These are phyloP conservation scores for Fistularia commersonii DNA, from an alignment of 2,797 vertebrate genomes.

Conservation along the genomic window DNA sequence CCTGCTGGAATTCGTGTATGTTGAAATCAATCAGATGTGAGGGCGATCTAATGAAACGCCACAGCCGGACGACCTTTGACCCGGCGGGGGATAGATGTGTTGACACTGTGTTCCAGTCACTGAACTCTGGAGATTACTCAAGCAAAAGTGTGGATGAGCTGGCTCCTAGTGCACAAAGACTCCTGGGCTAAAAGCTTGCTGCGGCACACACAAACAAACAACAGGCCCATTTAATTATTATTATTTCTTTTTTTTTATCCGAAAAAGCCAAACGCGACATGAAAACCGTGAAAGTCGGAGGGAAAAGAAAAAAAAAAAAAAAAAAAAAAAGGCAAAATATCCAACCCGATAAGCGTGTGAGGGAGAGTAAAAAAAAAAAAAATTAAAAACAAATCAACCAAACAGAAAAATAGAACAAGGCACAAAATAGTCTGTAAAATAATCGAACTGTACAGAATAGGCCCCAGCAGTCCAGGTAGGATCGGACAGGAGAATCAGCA, in stretches of 20 bases:
- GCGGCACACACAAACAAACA: slow-evolving; percentile 57
- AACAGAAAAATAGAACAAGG: slow-evolving; percentile 94
- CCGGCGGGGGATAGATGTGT: slow-evolving; percentile 32
- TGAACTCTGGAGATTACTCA: slow-evolving; percentile 32
- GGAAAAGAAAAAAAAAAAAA: too few relatives aligned
- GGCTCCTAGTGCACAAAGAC: slow-evolving; percentile 23
- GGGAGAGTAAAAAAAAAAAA: slow-evolving; percentile 11
- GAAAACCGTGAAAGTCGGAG: slow-evolving; percentile 47
- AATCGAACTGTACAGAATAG: slow-evolving; percentile 90
- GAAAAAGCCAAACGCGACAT: slow-evolving; percentile 59
- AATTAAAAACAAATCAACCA: slow-evolving; percentile 48
- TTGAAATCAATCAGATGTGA: slow-evolving; percentile 34
- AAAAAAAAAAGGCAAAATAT: slow-evolving; percentile 42
- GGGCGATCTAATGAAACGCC: slow-evolving; percentile 17
- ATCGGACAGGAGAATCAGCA: slow-evolving; percentile 86
- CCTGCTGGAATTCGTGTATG: slow-evolving; percentile 8
- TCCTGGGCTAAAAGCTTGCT: slow-evolving; percentile 57
- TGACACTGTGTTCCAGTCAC: slow-evolving; percentile 36
- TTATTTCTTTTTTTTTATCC: too few relatives aligned
- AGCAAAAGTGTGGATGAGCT: slow-evolving; percentile 18
- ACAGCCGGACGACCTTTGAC: slow-evolving; percentile 36
- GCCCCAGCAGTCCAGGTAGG: slow-evolving; percentile 82
- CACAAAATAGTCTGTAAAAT: slow-evolving; percentile 99
- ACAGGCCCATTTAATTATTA: slow-evolving; percentile 51
- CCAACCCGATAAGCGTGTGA: slow-evolving; percentile 55